Base-by-base conservation (phyloP, 2,797 vertebrate genomes). In the Coregonus sp. region DNA sequence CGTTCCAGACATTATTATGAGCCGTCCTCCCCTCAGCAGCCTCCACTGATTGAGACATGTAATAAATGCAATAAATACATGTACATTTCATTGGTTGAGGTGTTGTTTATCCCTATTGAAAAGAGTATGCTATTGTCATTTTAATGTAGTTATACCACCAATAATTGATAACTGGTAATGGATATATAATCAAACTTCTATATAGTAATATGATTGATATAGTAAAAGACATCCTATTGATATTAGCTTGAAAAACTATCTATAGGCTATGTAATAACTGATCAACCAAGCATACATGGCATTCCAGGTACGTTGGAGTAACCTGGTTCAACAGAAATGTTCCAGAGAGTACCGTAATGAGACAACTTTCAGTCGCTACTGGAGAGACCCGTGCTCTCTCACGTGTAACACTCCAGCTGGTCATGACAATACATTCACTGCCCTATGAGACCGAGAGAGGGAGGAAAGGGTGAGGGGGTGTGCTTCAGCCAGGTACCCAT, bases 381-480 rank as follows among this genome's bases (percentile, higher is more conserved):
- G 84, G 20, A 90, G 78, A 4, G 72, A n/a, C 0, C 47, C 37
- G 33, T 89, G 83, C 35, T 80, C 73, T 71, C 87, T 84, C n/a
- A 91, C 81, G 52, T 40, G 75, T 31, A 86, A 18, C 15, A 92
- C 88, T 51, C 88, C 89, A n/a, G 61, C 71, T 5, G 85, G 86
- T 40, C 67, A 75, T 11, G 86, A 88, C 68, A 91, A 51, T 35
- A 84, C 84, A 70, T 78, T 85, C 14, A 87, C 47, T 11, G 84
- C 84, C 90, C 90, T 90, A 73, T 31, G 63, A 74, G 16, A 59
- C 15, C 68, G 29, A 37, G 40, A 16, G 5, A 61, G 52, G 31
- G 52, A 37, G 54, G 25, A 25, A 59, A 29, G 37, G 25, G 12
- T 31, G 15, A 25, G 25, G 72, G 47, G 2, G 29, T 67, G 65